phyloP scores from a whole-genome alignment of 2,113 vertebrate genomes.

The Suncus etruscus region DNA sequence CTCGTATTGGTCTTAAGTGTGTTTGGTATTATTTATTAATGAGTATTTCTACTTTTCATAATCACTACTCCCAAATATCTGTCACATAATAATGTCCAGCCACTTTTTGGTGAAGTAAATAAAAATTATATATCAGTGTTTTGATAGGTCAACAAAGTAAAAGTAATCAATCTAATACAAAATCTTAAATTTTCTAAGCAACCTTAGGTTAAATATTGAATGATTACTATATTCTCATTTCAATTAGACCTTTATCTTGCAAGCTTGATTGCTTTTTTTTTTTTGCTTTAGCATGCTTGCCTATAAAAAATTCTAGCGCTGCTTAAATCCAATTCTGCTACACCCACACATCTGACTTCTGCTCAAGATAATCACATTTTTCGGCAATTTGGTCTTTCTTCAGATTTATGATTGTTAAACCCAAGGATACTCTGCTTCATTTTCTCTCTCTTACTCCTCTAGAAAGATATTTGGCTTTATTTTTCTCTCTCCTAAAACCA shows the following conservation, averaged over 20 bases:
- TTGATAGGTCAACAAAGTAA: slow-evolving; percentile 1
- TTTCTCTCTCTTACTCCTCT: background rate
- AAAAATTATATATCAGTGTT: background rate
- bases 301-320: background rate
- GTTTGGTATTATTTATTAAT: background rate
- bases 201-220: background rate
- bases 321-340: background rate
- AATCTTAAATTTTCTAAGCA: background rate
- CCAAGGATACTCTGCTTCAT: background rate
- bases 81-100: background rate
- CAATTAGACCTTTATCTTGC: background rate
- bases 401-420: background rate
- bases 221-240: background rate
- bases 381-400: background rate
- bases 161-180: slow-evolving; percentile 12
- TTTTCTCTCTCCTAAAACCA: background rate
- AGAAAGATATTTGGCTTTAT: background rate
- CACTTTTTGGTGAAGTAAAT: slow-evolving; percentile 34
- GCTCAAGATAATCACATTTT: background rate
- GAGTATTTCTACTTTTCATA: slow-evolving; percentile 1
- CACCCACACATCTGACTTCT: background rate
- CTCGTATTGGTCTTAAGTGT: background rate
- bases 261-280: background rate
- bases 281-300: slow-evolving; percentile 18
- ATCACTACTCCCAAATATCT: background rate